These are phyloP conservation scores for Xiphydria camelus DNA, from an alignment of 2,888 invertebrate species.

Conservation along the genomic window DNA sequence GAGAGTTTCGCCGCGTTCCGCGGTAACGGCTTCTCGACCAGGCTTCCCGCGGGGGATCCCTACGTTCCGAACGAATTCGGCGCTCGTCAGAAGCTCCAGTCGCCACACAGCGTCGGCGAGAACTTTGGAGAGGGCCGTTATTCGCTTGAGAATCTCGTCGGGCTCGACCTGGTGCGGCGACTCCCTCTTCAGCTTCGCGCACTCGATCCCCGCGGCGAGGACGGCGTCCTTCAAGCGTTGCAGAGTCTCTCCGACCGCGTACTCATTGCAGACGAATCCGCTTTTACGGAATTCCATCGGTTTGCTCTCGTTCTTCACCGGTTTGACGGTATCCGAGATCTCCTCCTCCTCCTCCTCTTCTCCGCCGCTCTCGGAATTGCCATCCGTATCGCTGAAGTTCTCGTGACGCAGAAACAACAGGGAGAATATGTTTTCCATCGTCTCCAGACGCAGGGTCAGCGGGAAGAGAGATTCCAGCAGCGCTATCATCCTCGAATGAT, in stretches of 20 bases:
- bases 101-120: constrained; percentile 75
- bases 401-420: constrained; percentile 70
- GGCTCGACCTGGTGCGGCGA: constrained; percentile 36
- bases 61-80: constrained; percentile 60
- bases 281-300: neutral
- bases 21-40: constrained; percentile 56
- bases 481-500: constrained; percentile 33
- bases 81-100: constrained; percentile 68
- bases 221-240: constrained; percentile 63
- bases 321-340: constrained; percentile 60
- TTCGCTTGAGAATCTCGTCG: constrained; percentile 31
- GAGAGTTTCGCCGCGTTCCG: constrained; percentile 26
- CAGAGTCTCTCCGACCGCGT: constrained; percentile 64
- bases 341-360: constrained; percentile 59
- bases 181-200: constrained; percentile 44
- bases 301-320: constrained; percentile 54
- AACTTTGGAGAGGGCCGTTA: constrained; percentile 52
- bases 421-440: constrained; percentile 74
- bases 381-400: constrained; percentile 60
- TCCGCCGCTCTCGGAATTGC: constrained; percentile 57
- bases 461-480: constrained; percentile 34
- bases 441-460: constrained; percentile 57
- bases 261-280: constrained; percentile 65
- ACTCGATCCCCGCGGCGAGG: constrained; percentile 56
- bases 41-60: too few species aligned